Base-by-base conservation (phyloP, 2,113 vertebrate species). In the Tylochromis polylepis region DNA sequence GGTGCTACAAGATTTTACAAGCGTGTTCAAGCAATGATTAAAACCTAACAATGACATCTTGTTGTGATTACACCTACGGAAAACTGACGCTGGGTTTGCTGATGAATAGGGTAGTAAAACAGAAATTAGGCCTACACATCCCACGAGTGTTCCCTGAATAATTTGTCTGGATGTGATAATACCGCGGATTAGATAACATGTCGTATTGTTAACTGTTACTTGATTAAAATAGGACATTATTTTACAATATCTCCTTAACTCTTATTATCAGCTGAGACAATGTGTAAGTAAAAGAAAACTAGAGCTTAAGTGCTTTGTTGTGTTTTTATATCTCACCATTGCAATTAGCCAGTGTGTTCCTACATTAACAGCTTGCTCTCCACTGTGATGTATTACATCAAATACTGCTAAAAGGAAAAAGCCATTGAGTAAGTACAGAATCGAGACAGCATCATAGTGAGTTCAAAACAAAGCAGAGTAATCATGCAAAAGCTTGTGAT, bases 111-210 rank as follows among this genome's bases (percentile, higher is more conserved):
- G 80, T 75, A n/a, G 59, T 27, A 83, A 36, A 87, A 83, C 80
- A 86, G 29, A 78, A 87, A 80, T 78, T 38, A 80, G 78, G 49
- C 51, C 51, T 67, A 81, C 24, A 62, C 58, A 88, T 78, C 83
- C 72, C 20, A 80, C 8, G 18, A 81, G 72, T 46, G 15, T 36
- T 62, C 72, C 34, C 31, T 67, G 57, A 78, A 65, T 34, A 75
- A 91, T 85, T 91, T 84, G 49, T 81, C 62, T 85, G 72, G 15
- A 59, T 87, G 79, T 70, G n/a, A 12, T 62, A 77, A 75, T 72
- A 20, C 14, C 3, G 57, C 11, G 55, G 38, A 88, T 89, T 85
- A 67, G 83, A 72, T 87, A 88, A 82, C 58, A 60, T 34, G 58
- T 81, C 0, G 9, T 27, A 29, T 2, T 72, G 22, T 22, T 72